A percentile compares a stretch with the other conserved stretches of the same genome.
Evolutionary conservation across 2,113 vertebrate genomes (phyloP).

Genomic region (Toxostoma redivivum): DNA sequence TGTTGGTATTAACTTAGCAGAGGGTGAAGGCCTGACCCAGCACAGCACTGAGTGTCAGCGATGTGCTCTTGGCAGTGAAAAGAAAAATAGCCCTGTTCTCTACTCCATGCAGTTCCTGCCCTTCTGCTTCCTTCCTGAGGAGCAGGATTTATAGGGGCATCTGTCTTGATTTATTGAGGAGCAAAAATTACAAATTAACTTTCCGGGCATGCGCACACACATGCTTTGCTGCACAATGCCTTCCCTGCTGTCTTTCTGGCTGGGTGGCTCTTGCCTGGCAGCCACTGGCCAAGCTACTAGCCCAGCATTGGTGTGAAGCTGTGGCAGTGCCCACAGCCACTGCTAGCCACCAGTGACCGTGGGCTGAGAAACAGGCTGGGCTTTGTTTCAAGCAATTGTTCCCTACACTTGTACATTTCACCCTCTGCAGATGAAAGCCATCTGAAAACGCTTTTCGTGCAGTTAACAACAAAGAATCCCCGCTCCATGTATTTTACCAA

Average conservation of each 20-base stretch:
- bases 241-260: background rate
- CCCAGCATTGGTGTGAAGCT: rapidly evolving
- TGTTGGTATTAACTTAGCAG: slow-evolving; percentile 15
- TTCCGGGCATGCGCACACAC: background rate
- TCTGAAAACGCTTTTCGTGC: background rate
- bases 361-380: background rate
- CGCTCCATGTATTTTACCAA: background rate
- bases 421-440: background rate
- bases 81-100: slow-evolving; percentile 15
- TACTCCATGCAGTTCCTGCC: background rate
- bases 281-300: rapidly evolving
- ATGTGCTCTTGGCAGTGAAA: background rate
- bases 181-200: background rate
- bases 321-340: rapidly evolving
- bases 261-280: rapidly evolving
- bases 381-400: background rate
- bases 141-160: slow-evolving; percentile 20
- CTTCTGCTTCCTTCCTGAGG: background rate
- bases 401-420: background rate
- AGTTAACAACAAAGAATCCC: background rate
- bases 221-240: background rate
- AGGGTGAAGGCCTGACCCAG: slow-evolving; percentile 41
- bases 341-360: background rate
- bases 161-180: background rate
- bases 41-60: background rate